Conservation (phyloP, 92 coral and sea anemone genomes). For the Porites rus region DNA sequence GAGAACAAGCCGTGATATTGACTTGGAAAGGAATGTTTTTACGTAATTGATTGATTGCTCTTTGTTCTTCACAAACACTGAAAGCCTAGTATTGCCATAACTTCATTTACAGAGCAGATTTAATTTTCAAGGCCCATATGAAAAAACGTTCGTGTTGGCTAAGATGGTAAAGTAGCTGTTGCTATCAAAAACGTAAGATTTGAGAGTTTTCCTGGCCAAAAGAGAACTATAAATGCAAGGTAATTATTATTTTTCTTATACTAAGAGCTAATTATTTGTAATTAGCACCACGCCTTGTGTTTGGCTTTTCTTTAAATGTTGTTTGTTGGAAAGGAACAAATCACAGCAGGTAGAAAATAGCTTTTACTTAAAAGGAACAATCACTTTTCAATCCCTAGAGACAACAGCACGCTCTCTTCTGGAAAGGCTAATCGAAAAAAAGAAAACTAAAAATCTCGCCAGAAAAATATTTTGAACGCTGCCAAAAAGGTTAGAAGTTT, state of each 20-base stretch:
- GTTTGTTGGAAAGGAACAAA: conserved; percentile 35
- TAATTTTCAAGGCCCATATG: background rate
- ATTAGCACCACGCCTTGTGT: conserved; percentile 41
- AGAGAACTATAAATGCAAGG: background rate
- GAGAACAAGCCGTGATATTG: conserved; percentile 43
- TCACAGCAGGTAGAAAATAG: background rate
- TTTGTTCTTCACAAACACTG: background rate
- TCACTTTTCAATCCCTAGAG: no score
- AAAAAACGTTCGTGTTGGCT: background rate
- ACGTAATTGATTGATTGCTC: background rate
- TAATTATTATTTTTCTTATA: no score
- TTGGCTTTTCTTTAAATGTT: conserved; percentile 39
- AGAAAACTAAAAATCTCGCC: no score
- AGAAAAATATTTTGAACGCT: no score
- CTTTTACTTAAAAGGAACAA: no score
- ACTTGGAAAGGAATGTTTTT: no score
- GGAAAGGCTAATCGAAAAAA: no score
- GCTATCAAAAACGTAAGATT: background rate
- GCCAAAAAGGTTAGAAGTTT: no score
- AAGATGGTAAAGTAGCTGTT: background rate
- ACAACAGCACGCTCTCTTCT: no score
- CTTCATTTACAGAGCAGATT: background rate
- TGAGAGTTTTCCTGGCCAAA: background rate
- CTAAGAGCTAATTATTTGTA: background rate
- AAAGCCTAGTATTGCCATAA: background rate